A percentile compares a stretch with the other conserved stretches of the same genome.
Conservation (phyloP, 2,797 vertebrate species). For the Percopsis omiscomaycus region DNA sequence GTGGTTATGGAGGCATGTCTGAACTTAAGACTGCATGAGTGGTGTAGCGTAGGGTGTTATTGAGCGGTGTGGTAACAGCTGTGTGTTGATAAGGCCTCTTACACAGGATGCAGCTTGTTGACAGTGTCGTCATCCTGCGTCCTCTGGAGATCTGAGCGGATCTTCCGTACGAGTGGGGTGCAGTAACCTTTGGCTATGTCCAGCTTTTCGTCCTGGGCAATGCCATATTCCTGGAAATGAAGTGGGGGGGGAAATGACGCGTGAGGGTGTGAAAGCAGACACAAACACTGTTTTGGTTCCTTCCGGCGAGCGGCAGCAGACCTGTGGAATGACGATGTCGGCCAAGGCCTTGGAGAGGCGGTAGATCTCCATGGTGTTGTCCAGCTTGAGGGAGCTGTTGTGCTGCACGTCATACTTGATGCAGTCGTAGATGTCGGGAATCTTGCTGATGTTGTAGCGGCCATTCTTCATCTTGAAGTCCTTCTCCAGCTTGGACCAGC, state of each 20-base stretch:
- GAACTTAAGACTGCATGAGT: too few species aligned
- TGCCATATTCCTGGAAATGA: constrained; percentile 84
- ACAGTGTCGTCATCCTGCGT: constrained; percentile 91
- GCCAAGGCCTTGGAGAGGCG: constrained; percentile 88
- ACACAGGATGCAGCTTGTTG: constrained; percentile 90
- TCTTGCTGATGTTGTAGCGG: constrained; percentile 90
- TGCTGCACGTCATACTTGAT: constrained; percentile 92
- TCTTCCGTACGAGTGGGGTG: constrained; percentile 87
- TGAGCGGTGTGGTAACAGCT: background rate
- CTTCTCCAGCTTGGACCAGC: constrained; percentile 90
- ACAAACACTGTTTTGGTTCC: too few species aligned
- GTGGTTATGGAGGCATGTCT: too few species aligned
- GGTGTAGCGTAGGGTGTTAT: background rate
- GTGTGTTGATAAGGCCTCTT: constrained; percentile 58
- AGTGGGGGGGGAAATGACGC: background rate
- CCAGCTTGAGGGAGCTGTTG: constrained; percentile 85
- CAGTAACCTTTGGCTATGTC: constrained; percentile 92
- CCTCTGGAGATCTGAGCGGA: constrained; percentile 88
- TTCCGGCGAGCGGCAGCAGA: constrained; percentile 35
- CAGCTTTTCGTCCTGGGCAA: constrained; percentile 85
- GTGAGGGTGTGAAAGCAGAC: too few species aligned
- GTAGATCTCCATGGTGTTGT: constrained; percentile 88
- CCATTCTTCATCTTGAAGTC: constrained; percentile 91
- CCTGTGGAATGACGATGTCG: constrained; percentile 91
- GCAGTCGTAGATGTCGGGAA: constrained; percentile 91